Conservation (phyloP, 2,888 invertebrate genomes). For the Petrolisthes manimaculis region DNA sequence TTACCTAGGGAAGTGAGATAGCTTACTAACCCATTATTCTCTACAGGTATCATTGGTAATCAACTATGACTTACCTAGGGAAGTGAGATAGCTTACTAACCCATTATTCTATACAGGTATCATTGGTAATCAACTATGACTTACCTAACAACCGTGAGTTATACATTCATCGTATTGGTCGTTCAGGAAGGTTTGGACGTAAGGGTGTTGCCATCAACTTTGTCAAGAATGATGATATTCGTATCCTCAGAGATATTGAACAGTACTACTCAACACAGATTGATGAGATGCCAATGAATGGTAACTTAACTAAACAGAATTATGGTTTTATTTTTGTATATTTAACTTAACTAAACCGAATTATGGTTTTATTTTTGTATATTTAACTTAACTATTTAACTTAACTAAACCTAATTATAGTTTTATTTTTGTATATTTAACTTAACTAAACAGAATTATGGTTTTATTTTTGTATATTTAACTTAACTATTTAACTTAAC, state of each 20-base stretch:
- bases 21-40: too few relatives aligned
- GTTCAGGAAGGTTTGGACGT: slow-evolving; percentile 66
- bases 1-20: slow-evolving; percentile 98
- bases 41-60: slow-evolving; percentile 90
- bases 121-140: slow-evolving; percentile 98
- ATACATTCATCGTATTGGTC: slow-evolving; percentile 87
- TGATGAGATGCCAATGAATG: slow-evolving; percentile 99
- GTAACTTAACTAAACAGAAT: slow-evolving; percentile 66
- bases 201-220: slow-evolving; percentile 99
- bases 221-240: slow-evolving; percentile 98
- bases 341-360: too few relatives aligned
- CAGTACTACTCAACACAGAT: slow-evolving; percentile 99
- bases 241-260: slow-evolving; percentile 98
- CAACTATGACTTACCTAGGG: slow-evolving; percentile 65
- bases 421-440: too few relatives aligned
- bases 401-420: too few relatives aligned
- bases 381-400: too few relatives aligned
- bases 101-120: too few relatives aligned
- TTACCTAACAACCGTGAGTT: slow-evolving; percentile 98
- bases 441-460: too few relatives aligned
- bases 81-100: too few relatives aligned
- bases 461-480: too few relatives aligned
- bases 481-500: too few relatives aligned
- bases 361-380: too few relatives aligned
- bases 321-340: neutral